Conservation (phyloP, 2,113 vertebrate species). For the Misgurnus mizolepis region DNA sequence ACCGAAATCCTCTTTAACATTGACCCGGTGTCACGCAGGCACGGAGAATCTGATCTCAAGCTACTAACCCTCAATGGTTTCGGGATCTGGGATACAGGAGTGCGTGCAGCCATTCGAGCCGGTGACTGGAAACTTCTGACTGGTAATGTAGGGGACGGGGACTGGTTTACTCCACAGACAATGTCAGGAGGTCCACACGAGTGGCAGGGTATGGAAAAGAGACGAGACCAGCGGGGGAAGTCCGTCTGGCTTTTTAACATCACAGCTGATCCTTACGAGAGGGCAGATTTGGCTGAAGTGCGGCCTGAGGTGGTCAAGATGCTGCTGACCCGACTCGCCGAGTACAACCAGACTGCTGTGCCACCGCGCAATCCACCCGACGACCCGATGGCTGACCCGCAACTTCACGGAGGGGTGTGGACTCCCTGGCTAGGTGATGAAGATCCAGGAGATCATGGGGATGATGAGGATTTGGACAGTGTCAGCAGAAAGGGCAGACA, state of each 20-base stretch:
- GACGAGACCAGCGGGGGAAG: slow-evolving; percentile 77
- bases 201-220: slow-evolving; percentile 83
- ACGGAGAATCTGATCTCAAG: slow-evolving; percentile 80
- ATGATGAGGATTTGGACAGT: slow-evolving; percentile 63
- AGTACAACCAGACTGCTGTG: slow-evolving; percentile 87
- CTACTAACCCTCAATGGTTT: slow-evolving; percentile 81
- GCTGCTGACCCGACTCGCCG: slow-evolving; percentile 79
- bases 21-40: slow-evolving; percentile 88
- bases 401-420: slow-evolving; percentile 89
- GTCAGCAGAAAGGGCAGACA: slow-evolving; percentile 55
- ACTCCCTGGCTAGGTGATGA: slow-evolving; percentile 86
- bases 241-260: slow-evolving; percentile 93
- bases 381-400: slow-evolving; percentile 88
- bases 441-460: not conserved
- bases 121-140: slow-evolving; percentile 92
- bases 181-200: slow-evolving; percentile 74
- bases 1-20: slow-evolving; percentile 94
- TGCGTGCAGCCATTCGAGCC: slow-evolving; percentile 86
- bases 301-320: slow-evolving; percentile 84
- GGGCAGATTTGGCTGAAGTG: slow-evolving; percentile 79
- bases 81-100: slow-evolving; percentile 92
- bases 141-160: slow-evolving; percentile 86
- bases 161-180: slow-evolving; percentile 88
- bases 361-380: slow-evolving; percentile 84
- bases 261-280: slow-evolving; percentile 86